Conservation (phyloP, 2,888 invertebrate species). For the Andrena fulva region DNA sequence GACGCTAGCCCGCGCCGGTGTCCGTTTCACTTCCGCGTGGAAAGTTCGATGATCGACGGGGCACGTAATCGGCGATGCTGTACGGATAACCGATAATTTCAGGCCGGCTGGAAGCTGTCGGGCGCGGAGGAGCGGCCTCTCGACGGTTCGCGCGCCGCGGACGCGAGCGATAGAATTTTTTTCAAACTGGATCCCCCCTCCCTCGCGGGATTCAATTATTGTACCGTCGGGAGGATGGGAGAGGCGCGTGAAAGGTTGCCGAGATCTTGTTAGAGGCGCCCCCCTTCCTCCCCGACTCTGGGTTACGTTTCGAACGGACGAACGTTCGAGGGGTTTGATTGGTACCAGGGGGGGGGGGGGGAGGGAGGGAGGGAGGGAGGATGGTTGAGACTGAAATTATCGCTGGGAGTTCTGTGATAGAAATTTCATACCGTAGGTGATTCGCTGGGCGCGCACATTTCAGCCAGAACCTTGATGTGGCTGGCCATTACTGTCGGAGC, state of each 20-base stretch:
- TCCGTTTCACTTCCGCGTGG: slow-evolving; percentile 65
- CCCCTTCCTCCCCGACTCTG: background rate
- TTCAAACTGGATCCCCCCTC: slow-evolving; percentile 43
- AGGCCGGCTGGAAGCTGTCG: slow-evolving; percentile 44
- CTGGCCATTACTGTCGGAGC: no score
- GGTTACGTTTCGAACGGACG: background rate
- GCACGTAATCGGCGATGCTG: slow-evolving; percentile 58
- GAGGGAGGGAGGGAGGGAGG: no score
- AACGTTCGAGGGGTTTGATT: background rate
- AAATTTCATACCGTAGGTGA: background rate
- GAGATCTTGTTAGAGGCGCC: slow-evolving; percentile 29
- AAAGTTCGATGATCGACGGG: slow-evolving; percentile 64
- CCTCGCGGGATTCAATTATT: slow-evolving; percentile 48
- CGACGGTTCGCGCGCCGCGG: slow-evolving; percentile 20
- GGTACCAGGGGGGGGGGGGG: background rate
- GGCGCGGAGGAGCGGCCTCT: slow-evolving; percentile 3
- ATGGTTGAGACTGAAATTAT: background rate
- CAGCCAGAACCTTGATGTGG: no score
- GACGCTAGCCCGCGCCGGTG: slow-evolving; percentile 38
- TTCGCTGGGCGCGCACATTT: no score
- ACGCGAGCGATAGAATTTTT: slow-evolving; percentile 31
- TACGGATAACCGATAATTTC: slow-evolving; percentile 58
- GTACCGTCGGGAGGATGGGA: slow-evolving; percentile 7
- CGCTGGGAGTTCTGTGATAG: no score
- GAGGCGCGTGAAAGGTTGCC: slow-evolving; percentile 43